phyloP scores from a whole-genome alignment of 2,888 invertebrate species.

The Cosmia trapezina region DNA sequence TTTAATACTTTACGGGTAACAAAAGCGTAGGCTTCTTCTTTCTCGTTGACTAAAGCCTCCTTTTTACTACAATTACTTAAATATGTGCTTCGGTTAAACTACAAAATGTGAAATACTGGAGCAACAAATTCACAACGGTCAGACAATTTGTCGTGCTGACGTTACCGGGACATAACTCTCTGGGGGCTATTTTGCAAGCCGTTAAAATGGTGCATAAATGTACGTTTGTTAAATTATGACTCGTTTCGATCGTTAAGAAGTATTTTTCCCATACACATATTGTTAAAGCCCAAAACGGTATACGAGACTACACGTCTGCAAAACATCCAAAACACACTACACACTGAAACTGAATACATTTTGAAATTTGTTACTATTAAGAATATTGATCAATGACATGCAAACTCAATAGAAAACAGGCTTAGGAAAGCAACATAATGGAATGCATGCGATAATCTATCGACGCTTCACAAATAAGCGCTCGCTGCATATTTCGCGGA shows the following conservation, averaged over 20 bases:
- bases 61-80: constrained; percentile 17
- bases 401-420: constrained; percentile 34
- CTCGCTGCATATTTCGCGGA: constrained; percentile 81
- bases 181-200: constrained; percentile 78
- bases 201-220: constrained; percentile 75
- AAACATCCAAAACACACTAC: neutral
- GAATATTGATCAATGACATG: constrained; percentile 42
- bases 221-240: constrained; percentile 63
- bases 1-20: neutral
- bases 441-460: constrained; percentile 64
- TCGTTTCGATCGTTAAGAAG: constrained; percentile 51
- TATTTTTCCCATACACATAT: constrained; percentile 41
- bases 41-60: neutral
- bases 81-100: constrained; percentile 48
- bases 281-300: constrained; percentile 22
- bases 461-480: constrained; percentile 72
- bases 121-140: constrained; percentile 80
- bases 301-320: neutral
- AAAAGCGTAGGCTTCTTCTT: neutral
- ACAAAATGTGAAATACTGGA: constrained; percentile 72
- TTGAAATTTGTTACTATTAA: constrained; percentile 25
- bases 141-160: constrained; percentile 83
- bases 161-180: constrained; percentile 79
- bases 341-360: neutral
- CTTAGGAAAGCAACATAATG: constrained; percentile 57